These are phyloP conservation scores for Diachrysia chrysitis DNA, from an alignment of 2,888 invertebrate species.

Conservation along the genomic window DNA sequence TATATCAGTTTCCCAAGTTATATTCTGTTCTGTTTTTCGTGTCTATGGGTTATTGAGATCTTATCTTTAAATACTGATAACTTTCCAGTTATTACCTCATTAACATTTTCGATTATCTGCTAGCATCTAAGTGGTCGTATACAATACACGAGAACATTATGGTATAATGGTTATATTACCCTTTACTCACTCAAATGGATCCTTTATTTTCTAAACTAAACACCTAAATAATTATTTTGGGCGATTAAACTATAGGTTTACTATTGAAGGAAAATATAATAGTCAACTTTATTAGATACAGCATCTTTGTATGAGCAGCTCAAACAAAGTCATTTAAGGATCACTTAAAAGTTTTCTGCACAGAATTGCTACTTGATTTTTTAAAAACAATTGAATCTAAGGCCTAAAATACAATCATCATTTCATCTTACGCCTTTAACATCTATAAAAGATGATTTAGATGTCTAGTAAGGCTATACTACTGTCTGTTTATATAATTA, in stretches of 20 bases:
- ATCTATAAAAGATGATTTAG: no score
- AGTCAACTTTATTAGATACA: no score
- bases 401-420: no score
- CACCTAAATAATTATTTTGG: background rate
- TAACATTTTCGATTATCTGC: slow-evolving; percentile 9
- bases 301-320: no score
- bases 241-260: background rate
- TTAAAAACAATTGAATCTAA: no score
- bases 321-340: no score
- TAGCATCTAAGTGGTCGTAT: background rate
- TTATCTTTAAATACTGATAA: slow-evolving; percentile 19
- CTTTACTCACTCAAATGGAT: background rate
- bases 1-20: background rate
- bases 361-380: no score
- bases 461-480: no score
- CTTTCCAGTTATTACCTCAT: slow-evolving; percentile 22
- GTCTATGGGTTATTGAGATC: slow-evolving; percentile 20
- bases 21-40: slow-evolving; percentile 31
- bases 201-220: background rate
- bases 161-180: slow-evolving; percentile 12
- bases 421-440: no score
- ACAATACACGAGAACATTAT: slow-evolving; percentile 28
- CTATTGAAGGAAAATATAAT: background rate
- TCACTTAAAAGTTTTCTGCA: no score
- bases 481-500: no score